Evolutionary conservation across 53 echinoderm and acorn worm species (phyloP).

Genomic region (Holothuria scabra): DNA sequence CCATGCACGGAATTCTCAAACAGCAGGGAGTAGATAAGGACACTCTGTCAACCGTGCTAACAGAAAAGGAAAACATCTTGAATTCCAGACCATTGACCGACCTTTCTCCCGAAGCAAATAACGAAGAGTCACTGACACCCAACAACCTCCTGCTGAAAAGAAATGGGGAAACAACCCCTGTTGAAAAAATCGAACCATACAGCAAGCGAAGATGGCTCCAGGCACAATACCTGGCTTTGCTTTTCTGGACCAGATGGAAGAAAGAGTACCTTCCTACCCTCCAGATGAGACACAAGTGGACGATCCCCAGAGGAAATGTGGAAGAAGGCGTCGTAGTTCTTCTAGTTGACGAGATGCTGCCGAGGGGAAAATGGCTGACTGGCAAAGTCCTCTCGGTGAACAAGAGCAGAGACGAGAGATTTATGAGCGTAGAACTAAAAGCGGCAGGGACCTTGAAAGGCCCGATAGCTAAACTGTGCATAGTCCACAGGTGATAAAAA

Average conservation of each 20-base stretch:
- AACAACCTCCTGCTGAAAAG: slow-evolving; percentile 54
- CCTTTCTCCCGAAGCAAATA: slow-evolving; percentile 10
- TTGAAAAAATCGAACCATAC: background rate
- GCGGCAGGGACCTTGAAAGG: slow-evolving; percentile 11
- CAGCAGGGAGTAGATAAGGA: background rate
- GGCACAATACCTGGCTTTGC: slow-evolving; percentile 27
- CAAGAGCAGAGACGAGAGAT: slow-evolving; percentile 18
- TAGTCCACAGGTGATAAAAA: slow-evolving; percentile 35
- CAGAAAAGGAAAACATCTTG: slow-evolving; percentile 27
- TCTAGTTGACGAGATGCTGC: background rate
- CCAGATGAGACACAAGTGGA: slow-evolving; percentile 18
- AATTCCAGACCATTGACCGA: slow-evolving; percentile 44
- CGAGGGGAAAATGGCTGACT: slow-evolving; percentile 38
- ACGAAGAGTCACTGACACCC: slow-evolving; percentile 44
- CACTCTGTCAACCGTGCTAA: background rate
- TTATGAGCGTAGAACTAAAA: slow-evolving; percentile 31
- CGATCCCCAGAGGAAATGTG: background rate
- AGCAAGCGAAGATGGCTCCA: slow-evolving; percentile 43
- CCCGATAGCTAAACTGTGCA: slow-evolving; percentile 14
- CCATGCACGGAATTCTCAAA: slow-evolving; percentile 1
- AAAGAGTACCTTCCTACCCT: slow-evolving; percentile 27
- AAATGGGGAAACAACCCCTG: slow-evolving; percentile 15
- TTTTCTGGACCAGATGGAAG: slow-evolving; percentile 38
- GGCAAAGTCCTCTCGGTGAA: background rate
- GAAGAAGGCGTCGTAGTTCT: slow-evolving; percentile 20